A percentile compares a stretch with the other conserved stretches of the same genome.
Evolutionary conservation across 1,140 invertebrate genomes (phyloP).

Genomic region (Cherax quadricarinatus): DNA sequence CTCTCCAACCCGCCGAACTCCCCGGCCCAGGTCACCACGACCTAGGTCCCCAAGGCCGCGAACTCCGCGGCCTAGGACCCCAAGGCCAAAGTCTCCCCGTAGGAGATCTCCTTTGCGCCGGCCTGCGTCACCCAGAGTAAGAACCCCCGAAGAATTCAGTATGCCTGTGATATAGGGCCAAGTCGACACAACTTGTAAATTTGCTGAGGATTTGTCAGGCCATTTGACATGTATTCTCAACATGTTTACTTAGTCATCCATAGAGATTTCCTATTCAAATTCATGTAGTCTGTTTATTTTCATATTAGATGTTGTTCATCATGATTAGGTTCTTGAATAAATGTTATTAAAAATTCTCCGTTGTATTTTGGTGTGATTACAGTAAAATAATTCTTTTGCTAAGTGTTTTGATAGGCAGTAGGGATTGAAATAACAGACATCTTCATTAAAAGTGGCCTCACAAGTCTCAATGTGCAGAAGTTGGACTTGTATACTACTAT

Average conservation of each 20-base stretch:
- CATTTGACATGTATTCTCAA: background rate
- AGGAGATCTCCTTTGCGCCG: conserved; percentile 55
- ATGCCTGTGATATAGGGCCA: background rate
- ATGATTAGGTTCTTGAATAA: background rate
- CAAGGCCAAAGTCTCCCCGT: conserved; percentile 58
- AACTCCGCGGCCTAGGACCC: conserved; percentile 57
- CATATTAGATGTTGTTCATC: background rate
- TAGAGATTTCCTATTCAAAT: background rate
- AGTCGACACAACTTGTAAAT: background rate
- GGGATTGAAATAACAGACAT: background rate
- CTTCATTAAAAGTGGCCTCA: background rate
- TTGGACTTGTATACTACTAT: background rate
- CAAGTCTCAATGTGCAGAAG: background rate
- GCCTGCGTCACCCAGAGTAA: conserved; percentile 61
- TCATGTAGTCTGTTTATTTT: background rate
- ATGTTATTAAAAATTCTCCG: background rate
- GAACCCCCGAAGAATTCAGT: conserved; percentile 12
- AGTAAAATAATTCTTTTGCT: background rate
- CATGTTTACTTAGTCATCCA: background rate
- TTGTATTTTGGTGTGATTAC: background rate
- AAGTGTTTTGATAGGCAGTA: background rate
- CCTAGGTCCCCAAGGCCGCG: conserved; percentile 53
- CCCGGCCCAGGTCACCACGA: conserved; percentile 53
- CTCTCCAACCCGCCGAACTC: conserved; percentile 49
- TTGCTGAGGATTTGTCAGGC: conserved; percentile 8